Base-by-base conservation (phyloP, 1,140 invertebrate species). In the Latrodectus geometricus region DNA sequence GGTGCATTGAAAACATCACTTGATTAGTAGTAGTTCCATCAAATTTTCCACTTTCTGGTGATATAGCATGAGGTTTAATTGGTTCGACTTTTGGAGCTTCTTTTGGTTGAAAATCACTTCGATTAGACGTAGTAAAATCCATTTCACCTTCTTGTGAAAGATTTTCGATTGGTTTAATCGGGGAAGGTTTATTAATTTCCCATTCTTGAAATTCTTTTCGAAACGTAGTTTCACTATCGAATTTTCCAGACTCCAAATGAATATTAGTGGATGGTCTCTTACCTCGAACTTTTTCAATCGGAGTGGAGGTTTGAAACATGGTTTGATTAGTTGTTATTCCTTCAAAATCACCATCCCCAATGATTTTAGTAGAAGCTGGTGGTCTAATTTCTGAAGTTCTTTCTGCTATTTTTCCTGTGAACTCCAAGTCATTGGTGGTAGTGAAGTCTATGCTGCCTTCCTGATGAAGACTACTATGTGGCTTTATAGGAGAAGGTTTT, bases 151-250 rank as follows among this genome's bases (percentile, higher is more conserved):
- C 81, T n/a, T 88, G 81, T 0, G 14, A 50, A 14, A 88, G 74
- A n/a, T 78, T 84, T 12, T 66, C 74, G 35, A n/a, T 49, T 61
- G 87, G 87, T 73, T 48, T 66, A 61, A 88, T 66, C 3, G 76
- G 54, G 11, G 91, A 48, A 17, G 76, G 54, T 77, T 89, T 89
- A 48, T 89, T 89, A 9, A 89, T 88, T 75, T 90, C 90, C 91
- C 91, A 92, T 80, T 87, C 89, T 49, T 90, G 89, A 87, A 89
- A 92, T 88, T 92, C 91, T 82, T 89, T 88, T 78, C 89, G 90
- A 66, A 90, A 89, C 9, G 91, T 92, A 14, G 91, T 92, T 56
- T 88, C 77, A 85, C 90, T 90, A 48, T 91, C 89, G 73, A 92
- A 90, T 23, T 90, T 91, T 7, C 89, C 85, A 65, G 56, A 65